These are phyloP conservation scores for Cryptoprocta ferox DNA, from an alignment of 2,797 vertebrate genomes.

Conservation along the genomic window DNA sequence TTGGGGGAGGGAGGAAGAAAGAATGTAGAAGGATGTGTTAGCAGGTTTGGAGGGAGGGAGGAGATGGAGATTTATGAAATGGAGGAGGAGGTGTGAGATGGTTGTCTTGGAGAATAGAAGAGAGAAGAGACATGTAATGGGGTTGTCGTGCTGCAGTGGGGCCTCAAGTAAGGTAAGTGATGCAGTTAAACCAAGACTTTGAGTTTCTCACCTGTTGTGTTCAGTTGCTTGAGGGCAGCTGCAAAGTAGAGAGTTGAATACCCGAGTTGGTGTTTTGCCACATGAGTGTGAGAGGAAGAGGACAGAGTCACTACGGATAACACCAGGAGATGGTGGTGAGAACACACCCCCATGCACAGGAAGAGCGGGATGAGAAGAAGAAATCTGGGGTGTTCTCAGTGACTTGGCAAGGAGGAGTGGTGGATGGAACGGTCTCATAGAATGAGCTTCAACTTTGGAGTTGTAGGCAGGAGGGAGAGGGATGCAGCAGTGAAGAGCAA, in stretches of 20 bases:
- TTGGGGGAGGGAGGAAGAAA: neutral
- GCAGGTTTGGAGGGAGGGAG: neutral
- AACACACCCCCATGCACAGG: fast-evolving
- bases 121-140: neutral
- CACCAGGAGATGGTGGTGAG: neutral
- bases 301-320: neutral
- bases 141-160: neutral
- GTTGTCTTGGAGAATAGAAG: neutral
- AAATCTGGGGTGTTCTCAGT: neutral
- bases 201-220: neutral
- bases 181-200: neutral
- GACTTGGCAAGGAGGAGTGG: neutral
- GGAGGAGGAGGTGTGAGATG: neutral
- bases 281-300: neutral
- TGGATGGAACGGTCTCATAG: neutral
- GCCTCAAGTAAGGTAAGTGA: neutral
- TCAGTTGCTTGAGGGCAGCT: neutral
- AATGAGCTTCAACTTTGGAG: neutral
- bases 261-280: neutral
- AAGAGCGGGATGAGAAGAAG: neutral
- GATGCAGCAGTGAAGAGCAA: neutral
- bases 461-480: neutral
- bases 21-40: neutral
- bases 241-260: neutral
- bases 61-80: neutral